A percentile compares a stretch with the other conserved stretches of the same genome.
These are phyloP conservation scores for Latrodectus geometricus DNA, from an alignment of 1,140 invertebrate genomes.

Conservation along the genomic window DNA sequence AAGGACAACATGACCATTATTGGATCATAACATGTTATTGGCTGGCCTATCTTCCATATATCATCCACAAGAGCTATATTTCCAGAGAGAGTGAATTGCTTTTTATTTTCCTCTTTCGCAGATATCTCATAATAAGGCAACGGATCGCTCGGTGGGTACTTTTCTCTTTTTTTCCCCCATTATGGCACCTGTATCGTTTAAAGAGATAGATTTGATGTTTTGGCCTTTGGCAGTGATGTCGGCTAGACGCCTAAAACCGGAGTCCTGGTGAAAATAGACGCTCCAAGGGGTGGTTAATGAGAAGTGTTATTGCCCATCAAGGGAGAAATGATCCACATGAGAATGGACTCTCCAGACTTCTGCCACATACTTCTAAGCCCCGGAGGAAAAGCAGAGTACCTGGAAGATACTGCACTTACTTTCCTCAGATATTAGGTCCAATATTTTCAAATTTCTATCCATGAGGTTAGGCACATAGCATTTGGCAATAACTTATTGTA, in stretches of 20 bases:
- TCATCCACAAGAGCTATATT: conserved; percentile 52
- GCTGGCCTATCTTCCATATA: conserved; percentile 53
- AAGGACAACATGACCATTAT: conserved; percentile 53
- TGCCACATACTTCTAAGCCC: too few species aligned
- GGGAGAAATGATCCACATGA: too few species aligned
- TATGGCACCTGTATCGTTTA: neutral
- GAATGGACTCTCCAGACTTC: too few species aligned
- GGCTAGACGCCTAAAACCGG: neutral
- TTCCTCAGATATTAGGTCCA: too few species aligned
- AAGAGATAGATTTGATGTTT: neutral
- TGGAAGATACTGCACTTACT: too few species aligned
- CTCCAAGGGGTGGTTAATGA: neutral
- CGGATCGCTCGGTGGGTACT: neutral
- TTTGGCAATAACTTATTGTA: too few species aligned
- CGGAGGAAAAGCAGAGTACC: too few species aligned
- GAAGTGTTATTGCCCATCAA: neutral
- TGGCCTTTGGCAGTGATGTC: neutral
- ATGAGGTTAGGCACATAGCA: too few species aligned
- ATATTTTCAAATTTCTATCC: too few species aligned
- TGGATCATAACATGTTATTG: conserved; percentile 62
- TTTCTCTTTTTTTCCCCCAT: neutral
- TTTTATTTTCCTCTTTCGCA: conserved; percentile 10
- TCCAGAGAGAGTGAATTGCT: conserved; percentile 33
- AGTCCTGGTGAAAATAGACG: neutral
- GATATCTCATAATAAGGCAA: conserved; percentile 28